Evolutionary conservation across 2,113 vertebrate genomes (phyloP).

Genomic region (Naja naja): DNA sequence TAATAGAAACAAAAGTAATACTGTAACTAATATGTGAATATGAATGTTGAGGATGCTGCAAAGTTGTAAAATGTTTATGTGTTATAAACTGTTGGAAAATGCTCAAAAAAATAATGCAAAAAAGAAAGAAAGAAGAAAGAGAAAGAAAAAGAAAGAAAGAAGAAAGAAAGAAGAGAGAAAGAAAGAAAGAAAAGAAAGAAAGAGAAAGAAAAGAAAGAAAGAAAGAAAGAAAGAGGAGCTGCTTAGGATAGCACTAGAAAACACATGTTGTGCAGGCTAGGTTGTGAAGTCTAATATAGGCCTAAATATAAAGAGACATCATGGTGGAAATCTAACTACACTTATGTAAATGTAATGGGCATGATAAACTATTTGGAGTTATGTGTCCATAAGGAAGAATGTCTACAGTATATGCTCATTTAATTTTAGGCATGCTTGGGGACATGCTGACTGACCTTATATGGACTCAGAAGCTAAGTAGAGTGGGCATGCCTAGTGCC

Average conservation of each 20-base stretch:
- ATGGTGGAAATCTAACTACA: not conserved
- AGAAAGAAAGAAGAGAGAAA: accelerated
- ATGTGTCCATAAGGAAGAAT: not conserved
- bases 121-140: too few relatives aligned
- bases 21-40: too few relatives aligned
- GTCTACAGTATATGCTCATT: not conserved
- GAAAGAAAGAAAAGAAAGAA: too few relatives aligned
- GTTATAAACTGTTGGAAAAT: too few relatives aligned
- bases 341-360: not conserved
- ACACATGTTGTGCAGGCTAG: not conserved
- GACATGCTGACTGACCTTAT: not conserved
- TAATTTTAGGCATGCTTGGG: not conserved
- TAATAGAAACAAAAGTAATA: too few relatives aligned
- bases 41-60: too few relatives aligned
- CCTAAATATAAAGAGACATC: not conserved
- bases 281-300: not conserved
- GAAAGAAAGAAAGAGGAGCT: not conserved
- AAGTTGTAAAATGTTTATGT: too few relatives aligned
- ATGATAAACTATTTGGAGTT: not conserved
- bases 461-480: not conserved
- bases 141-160: too few relatives aligned
- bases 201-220: too few relatives aligned
- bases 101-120: too few relatives aligned
- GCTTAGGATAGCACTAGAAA: not conserved
- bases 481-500: not conserved